Conservation (phyloP, 1,140 invertebrate species). For the Araneus ventricosus region DNA sequence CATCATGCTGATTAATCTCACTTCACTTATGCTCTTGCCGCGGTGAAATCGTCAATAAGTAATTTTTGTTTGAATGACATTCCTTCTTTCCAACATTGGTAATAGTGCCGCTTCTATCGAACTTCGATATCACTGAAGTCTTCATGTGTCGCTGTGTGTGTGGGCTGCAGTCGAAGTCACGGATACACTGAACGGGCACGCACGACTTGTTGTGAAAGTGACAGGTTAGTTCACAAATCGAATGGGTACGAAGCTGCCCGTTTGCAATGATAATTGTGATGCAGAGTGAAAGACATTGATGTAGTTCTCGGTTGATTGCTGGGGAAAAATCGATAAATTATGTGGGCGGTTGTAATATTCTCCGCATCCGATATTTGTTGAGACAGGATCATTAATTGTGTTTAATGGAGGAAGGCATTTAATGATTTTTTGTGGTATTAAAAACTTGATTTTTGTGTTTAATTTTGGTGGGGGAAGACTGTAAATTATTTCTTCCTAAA, state of each 20-base stretch:
- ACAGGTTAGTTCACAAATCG: conserved; percentile 47
- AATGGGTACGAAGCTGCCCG: background rate
- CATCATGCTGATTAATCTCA: conserved; percentile 63
- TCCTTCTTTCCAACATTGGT: conserved; percentile 30
- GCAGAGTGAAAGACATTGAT: background rate
- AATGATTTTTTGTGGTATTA: too few species aligned
- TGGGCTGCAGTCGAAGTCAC: conserved; percentile 16
- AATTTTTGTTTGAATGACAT: conserved; percentile 72
- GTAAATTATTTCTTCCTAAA: too few species aligned
- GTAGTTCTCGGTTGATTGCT: background rate
- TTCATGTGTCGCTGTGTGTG: background rate
- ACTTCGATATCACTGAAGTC: conserved; percentile 55
- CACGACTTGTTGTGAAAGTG: conserved; percentile 22
- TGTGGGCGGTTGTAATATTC: background rate
- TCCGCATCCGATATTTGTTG: background rate
- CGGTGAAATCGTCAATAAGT: conserved; percentile 64
- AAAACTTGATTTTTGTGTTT: too few species aligned
- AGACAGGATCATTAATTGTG: background rate
- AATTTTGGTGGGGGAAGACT: too few species aligned
- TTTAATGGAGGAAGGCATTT: background rate
- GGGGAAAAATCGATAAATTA: background rate
- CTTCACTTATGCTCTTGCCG: background rate
- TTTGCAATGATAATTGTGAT: background rate
- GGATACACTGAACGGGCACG: background rate
- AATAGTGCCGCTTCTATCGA: conserved; percentile 52